Evolutionary conservation across 1,140 invertebrate species (phyloP).

Genomic region (Bombus impatiens): DNA sequence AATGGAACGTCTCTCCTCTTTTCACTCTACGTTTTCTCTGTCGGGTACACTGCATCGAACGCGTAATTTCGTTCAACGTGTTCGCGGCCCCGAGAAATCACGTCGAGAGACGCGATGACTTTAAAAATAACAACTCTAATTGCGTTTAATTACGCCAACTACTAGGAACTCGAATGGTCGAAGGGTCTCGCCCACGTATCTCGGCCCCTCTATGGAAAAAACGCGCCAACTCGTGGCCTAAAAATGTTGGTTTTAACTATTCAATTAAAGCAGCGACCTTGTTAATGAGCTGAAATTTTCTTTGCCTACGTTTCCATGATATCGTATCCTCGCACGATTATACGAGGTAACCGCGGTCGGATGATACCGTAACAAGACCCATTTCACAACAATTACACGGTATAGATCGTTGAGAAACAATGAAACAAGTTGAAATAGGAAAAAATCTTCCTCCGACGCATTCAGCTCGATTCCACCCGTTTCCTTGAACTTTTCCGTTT

Average conservation of each 20-base stretch:
- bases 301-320: constrained; percentile 2
- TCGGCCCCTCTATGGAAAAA: not conserved
- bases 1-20: not conserved
- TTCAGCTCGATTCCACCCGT: not conserved
- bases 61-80: not conserved
- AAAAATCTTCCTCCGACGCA: constrained; percentile 36
- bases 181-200: not conserved
- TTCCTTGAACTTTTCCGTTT: not conserved
- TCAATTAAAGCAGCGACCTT: constrained; percentile 30
- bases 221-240: not conserved
- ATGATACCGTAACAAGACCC: too few species aligned
- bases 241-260: constrained; percentile 21
- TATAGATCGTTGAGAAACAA: constrained; percentile 35
- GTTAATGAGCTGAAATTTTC: constrained; percentile 17
- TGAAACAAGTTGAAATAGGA: too few species aligned
- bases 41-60: not conserved
- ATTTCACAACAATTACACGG: not conserved
- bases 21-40: too few species aligned
- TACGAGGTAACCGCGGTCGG: constrained; percentile 12
- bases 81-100: not conserved
- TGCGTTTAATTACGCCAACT: constrained; percentile 25
- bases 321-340: not conserved
- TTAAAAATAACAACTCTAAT: constrained; percentile 26
- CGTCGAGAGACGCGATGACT: not conserved
- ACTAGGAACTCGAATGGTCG: too few species aligned